These are phyloP conservation scores for Venturia canescens DNA, from an alignment of 1,140 invertebrate species.

Conservation along the genomic window DNA sequence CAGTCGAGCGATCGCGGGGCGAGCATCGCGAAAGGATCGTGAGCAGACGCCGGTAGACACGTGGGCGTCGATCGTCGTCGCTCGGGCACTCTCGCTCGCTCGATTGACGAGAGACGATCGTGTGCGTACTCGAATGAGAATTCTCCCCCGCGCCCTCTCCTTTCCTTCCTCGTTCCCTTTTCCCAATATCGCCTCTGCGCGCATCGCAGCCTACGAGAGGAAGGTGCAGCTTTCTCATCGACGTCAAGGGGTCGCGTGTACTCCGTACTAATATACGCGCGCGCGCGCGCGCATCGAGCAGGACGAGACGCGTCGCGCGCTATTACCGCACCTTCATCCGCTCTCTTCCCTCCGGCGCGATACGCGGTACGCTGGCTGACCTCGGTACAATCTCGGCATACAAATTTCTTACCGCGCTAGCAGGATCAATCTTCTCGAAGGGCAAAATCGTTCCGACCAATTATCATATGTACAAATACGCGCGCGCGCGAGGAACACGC, in stretches of 20 bases:
- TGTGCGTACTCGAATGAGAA: background rate
- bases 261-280: constrained; percentile 24
- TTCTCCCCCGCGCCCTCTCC: no score
- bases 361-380: constrained; percentile 20
- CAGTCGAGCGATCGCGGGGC: no score
- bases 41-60: constrained; percentile 49
- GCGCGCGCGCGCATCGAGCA: background rate
- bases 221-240: constrained; percentile 42
- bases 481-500: constrained; percentile 7
- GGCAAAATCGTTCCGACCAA: constrained; percentile 9
- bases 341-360: constrained; percentile 28
- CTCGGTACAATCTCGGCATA: constrained; percentile 53
- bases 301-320: background rate
- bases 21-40: constrained; percentile 11
- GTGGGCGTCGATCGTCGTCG: constrained; percentile 56
- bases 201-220: constrained; percentile 22
- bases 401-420: constrained; percentile 14
- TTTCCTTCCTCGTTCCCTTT: background rate
- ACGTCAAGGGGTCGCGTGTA: background rate
- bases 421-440: constrained; percentile 27
- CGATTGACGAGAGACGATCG: background rate
- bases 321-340: constrained; percentile 43
- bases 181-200: background rate
- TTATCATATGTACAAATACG: constrained; percentile 19
- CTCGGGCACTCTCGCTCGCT: no score